A percentile compares a stretch with the other conserved stretches of the same genome.
phyloP scores from a whole-genome alignment of 2,797 vertebrate genomes.

The Intellagama lesueurii region DNA sequence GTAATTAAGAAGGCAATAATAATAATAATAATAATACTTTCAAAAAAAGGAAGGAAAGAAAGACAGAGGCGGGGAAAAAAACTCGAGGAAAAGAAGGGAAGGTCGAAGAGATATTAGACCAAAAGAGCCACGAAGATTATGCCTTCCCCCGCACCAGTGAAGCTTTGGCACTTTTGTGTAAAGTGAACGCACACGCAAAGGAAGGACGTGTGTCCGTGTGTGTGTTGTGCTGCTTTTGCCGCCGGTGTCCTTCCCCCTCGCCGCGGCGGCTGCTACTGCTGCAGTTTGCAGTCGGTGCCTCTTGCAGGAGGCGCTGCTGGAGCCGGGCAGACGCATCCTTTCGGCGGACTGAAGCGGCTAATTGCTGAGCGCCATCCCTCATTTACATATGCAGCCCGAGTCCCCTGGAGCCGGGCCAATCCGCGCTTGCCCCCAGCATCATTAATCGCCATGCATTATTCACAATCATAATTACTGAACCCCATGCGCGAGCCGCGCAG shows the following conservation, averaged over 20 bases:
- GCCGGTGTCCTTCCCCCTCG: slow-evolving; percentile 21
- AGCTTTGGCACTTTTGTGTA: slow-evolving; percentile 78
- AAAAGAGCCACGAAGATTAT: slow-evolving; percentile 55
- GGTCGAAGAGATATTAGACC: neutral
- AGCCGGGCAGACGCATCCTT: slow-evolving; percentile 85
- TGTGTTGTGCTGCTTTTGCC: neutral
- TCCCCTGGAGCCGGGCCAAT: slow-evolving; percentile 95
- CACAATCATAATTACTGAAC: slow-evolving; percentile 95
- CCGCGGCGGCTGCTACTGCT: slow-evolving; percentile 33
- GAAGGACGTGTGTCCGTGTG: slow-evolving; percentile 32
- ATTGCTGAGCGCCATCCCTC: slow-evolving; percentile 92
- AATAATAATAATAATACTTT: neutral
- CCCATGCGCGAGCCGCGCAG: slow-evolving; percentile 92
- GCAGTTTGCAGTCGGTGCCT: slow-evolving; percentile 55
- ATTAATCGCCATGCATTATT: slow-evolving; percentile 97
- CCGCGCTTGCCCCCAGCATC: slow-evolving; percentile 87
- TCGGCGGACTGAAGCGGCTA: slow-evolving; percentile 87
- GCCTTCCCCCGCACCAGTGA: slow-evolving; percentile 78
- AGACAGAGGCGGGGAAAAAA: neutral
- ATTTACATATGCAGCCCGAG: slow-evolving; percentile 96
- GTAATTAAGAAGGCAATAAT: slow-evolving; percentile 10
- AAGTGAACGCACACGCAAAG: slow-evolving; percentile 75
- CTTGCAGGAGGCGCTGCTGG: slow-evolving; percentile 66
- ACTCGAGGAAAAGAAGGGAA: neutral
- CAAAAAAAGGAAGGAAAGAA: neutral